Base-by-base conservation (phyloP, 2,113 vertebrate species). In the Narcine bancroftii region DNA sequence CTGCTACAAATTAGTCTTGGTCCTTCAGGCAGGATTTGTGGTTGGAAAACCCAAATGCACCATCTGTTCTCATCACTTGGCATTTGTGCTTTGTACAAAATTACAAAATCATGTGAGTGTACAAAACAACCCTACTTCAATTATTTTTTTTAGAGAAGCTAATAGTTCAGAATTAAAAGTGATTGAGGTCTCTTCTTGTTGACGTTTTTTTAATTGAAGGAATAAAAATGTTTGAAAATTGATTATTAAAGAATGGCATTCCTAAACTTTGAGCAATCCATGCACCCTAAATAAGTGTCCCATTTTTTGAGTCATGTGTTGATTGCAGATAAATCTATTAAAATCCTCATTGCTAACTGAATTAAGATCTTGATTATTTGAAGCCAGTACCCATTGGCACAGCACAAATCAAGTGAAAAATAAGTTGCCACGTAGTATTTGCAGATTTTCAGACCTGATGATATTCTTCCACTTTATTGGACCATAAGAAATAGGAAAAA, bases 21-120 rank as follows among this genome's bases (percentile, higher is more conserved):
- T 47, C 60, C 65, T 91, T 36, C 3, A 33, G 87, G 63, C 26
- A 69, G 39, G 87, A 69, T 45, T 69, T 69, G 36, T 69, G 63
- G 63, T 91, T 91, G 87, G 87, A 91, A 91, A 91, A 69, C 39
- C 26, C 39, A 91, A 47, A 11, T 63, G 24, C 26, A 65, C 65
- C 36, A 47, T 66, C 87, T 69, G 63, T 66, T 89, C 36, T 19
- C 45, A 66, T 66, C 63, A 65, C 7, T 45, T 65, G 2, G 63
- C 9, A 39, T 45, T 63, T 2, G 39, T 89, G 15, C 85, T 39
- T 39, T 89, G 33, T 39, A 66, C 2, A 89, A 89, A 89, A 66
- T 89, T 39, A 66, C 2, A 89, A 89, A 89, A 66, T 89, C 39
- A 29, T 45, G 10, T 66, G 87, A 89, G 11, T 66, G 36, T 66